A percentile compares a stretch with the other conserved stretches of the same genome.
These are phyloP conservation scores for Sinhomidia bicolor DNA, from an alignment of 2,888 invertebrate species.

Conservation along the genomic window DNA sequence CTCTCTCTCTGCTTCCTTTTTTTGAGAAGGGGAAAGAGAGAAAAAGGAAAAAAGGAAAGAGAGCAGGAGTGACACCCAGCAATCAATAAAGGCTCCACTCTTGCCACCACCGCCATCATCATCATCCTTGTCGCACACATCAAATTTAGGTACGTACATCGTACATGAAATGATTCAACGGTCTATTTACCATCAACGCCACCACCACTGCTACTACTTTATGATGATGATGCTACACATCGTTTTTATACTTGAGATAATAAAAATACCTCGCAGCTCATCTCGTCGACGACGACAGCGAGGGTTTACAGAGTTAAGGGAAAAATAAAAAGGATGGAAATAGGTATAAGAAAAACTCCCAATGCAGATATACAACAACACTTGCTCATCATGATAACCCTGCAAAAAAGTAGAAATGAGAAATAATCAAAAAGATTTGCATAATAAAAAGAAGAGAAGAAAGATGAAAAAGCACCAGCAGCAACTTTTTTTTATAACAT, in stretches of 20 bases:
- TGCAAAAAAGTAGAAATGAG: neutral
- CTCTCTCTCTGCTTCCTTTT: neutral
- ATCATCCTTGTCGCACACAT: neutral
- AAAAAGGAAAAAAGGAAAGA: constrained; percentile 2
- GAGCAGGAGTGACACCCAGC: constrained; percentile 54
- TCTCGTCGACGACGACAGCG: neutral
- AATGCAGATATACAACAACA: too few relatives aligned
- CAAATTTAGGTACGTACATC: too few relatives aligned
- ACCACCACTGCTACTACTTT: neutral
- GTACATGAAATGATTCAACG: constrained; percentile 10
- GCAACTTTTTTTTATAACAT: too few relatives aligned
- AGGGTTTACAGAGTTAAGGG: neutral
- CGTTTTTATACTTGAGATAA: neutral
- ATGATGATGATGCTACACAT: neutral
- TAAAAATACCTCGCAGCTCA: neutral
- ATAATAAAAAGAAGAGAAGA: neutral
- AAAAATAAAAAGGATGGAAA: too few relatives aligned
- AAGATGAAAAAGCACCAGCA: neutral
- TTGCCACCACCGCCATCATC: constrained; percentile 15
- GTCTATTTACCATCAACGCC: neutral
- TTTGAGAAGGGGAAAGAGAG: constrained; percentile 13
- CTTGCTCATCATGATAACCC: too few relatives aligned
- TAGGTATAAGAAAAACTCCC: too few relatives aligned
- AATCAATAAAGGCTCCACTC: constrained; percentile 55
- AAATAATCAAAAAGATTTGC: neutral